phyloP scores from a whole-genome alignment of 2,113 vertebrate genomes.

The Cyprinodon tularosa region DNA sequence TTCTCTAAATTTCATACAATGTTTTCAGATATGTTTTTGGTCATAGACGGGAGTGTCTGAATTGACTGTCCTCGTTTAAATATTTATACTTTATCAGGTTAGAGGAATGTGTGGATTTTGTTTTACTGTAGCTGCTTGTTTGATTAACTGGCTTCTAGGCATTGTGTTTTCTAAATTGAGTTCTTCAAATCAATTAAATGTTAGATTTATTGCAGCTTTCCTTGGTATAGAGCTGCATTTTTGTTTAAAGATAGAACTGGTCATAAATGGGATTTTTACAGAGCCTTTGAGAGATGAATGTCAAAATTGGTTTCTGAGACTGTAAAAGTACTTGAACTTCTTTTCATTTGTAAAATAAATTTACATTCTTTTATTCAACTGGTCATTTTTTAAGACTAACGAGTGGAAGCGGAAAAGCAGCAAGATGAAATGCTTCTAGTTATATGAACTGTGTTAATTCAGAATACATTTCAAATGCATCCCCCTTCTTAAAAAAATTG shows the following conservation, averaged over 20 bases:
- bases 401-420: background rate
- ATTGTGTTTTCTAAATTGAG: constrained; percentile 21
- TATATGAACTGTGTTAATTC: background rate
- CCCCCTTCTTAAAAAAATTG: too few relatives aligned
- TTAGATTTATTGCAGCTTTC: constrained; percentile 12
- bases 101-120: constrained; percentile 24
- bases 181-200: constrained; percentile 24
- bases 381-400: background rate
- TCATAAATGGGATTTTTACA: constrained; percentile 50
- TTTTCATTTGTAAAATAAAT: background rate
- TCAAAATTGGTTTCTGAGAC: constrained; percentile 55
- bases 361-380: background rate
- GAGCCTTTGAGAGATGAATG: constrained; percentile 58
- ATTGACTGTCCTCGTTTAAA: constrained; percentile 6
- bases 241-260: constrained; percentile 31
- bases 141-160: background rate
- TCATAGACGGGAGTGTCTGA: background rate
- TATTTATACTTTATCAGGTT: constrained; percentile 10
- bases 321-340: constrained; percentile 6
- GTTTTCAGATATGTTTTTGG: constrained; percentile 13
- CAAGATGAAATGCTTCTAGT: background rate
- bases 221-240: constrained; percentile 17
- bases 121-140: constrained; percentile 20
- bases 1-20: background rate
- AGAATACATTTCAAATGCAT: too few relatives aligned